Base-by-base conservation (phyloP, 2,888 invertebrate genomes). In the Esperia sulphurella region DNA sequence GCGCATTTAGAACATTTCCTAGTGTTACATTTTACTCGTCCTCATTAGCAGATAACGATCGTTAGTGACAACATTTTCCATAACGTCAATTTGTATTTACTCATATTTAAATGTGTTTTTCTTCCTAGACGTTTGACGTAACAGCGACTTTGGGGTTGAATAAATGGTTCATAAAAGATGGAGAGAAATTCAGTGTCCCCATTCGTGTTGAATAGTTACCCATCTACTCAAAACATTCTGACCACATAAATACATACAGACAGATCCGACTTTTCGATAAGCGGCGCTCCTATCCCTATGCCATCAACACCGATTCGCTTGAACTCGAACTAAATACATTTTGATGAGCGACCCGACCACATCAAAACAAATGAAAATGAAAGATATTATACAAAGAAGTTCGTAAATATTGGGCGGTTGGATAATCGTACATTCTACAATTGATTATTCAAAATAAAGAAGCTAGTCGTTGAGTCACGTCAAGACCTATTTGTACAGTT, bases 291-390 rank as follows among this genome's bases (percentile, higher is more conserved):
- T 43, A 67, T 72, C 55, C 65, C 75, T 73, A 75, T 71, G 59
- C 68, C 61, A 75, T 75, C 62, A 68, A 67, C 65, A 58, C 57
- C 57, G 64, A 53, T 56, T 59, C 53, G 64, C 73, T 74, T 78
- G 73, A 81, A 79, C 78, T 79, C 76, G 79, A 69, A 71, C 83
- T 66, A 71, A 75, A 86, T 85, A 78, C 79, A 85, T 83, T 74
- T 75, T 67, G 59, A 78, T 68, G 55, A 70, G 65, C 49, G 9
- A 14, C 9, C 52, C 49, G 9, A 14, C 9, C 52, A 49, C 58
- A 41, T 47, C 52, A 53, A 54, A 52, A 50, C 46, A 56, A 46
- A 53, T 50, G 47, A 58, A 44, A 53, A 53, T 46, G 48, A 45
- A 21, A 14, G 30, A 21, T 21, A 21, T 5, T 21, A 21, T 21